Conservation (phyloP, 2,113 vertebrate species). For the Isichthys henryi region DNA sequence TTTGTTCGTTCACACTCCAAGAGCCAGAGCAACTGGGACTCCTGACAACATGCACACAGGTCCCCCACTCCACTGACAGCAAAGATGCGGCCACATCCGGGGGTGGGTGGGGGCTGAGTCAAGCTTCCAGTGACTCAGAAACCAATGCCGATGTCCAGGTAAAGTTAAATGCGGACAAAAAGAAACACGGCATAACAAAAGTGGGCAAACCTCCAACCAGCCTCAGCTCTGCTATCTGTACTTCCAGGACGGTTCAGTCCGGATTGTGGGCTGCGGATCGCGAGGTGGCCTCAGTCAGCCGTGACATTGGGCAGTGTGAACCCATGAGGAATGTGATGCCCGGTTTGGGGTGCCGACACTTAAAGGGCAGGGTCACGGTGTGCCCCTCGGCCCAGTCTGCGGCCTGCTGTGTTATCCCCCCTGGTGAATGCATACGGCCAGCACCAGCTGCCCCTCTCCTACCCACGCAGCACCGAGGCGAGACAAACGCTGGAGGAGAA, state of each 20-base stretch:
- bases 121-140: background rate
- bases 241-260: background rate
- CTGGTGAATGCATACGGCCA: background rate
- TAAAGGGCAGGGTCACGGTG: background rate
- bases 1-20: slow-evolving; percentile 54
- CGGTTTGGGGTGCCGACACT: background rate
- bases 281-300: slow-evolving; percentile 40
- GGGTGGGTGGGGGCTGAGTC: background rate
- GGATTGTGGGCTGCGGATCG: slow-evolving; percentile 21
- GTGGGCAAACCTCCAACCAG: background rate
- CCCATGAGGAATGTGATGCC: slow-evolving; percentile 26
- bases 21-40: slow-evolving; percentile 51
- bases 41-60: slow-evolving; percentile 45
- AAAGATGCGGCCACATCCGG: slow-evolving; percentile 52
- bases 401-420: background rate
- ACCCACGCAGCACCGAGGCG: background rate
- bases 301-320: slow-evolving; percentile 38
- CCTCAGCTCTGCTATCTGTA: slow-evolving; percentile 1
- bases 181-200: background rate
- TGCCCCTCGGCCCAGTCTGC: background rate
- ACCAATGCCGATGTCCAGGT: background rate
- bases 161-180: background rate
- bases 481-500: background rate
- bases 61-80: slow-evolving; percentile 40
- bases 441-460: background rate